phyloP scores from a whole-genome alignment of 2,888 invertebrate species.

The Flexamia atlantica region DNA sequence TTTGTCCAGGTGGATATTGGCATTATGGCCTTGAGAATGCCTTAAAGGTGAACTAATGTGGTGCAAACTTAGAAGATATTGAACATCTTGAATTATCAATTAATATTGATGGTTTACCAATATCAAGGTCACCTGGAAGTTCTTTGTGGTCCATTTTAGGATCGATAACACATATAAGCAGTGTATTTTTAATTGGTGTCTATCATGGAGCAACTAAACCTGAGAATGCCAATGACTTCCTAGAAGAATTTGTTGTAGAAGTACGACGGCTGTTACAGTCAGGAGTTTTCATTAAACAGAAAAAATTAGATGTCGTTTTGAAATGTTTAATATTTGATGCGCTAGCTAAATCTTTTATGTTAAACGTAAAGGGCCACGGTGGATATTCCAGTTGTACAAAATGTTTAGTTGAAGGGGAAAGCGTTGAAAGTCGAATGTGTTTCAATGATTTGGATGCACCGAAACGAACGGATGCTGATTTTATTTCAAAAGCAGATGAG shows the following conservation, averaged over 20 bases:
- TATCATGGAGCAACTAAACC: constrained; percentile 39
- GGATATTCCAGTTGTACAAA: no score
- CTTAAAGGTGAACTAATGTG: background rate
- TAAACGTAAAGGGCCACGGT: no score
- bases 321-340: no score
- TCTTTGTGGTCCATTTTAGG: constrained; percentile 50
- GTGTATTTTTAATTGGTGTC: constrained; percentile 23
- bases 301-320: no score
- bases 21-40: constrained; percentile 44
- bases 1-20: constrained; percentile 43
- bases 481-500: constrained; percentile 26
- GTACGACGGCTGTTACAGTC: background rate
- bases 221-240: background rate
- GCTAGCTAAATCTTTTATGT: no score
- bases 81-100: constrained; percentile 25
- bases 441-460: background rate
- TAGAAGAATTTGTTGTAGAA: constrained; percentile 34
- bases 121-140: constrained; percentile 50
- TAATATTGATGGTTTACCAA: constrained; percentile 44
- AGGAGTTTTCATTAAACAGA: constrained; percentile 7
- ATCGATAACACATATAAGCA: constrained; percentile 18
- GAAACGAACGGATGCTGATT: constrained; percentile 16
- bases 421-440: constrained; percentile 2
- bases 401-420: constrained; percentile 13
- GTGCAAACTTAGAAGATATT: constrained; percentile 27